Percentiles rank a stretch among this genome's conserved stretches.
Evolutionary conservation across 2,888 invertebrate species (phyloP).

Genomic region (Chymomyza amoena): DNA sequence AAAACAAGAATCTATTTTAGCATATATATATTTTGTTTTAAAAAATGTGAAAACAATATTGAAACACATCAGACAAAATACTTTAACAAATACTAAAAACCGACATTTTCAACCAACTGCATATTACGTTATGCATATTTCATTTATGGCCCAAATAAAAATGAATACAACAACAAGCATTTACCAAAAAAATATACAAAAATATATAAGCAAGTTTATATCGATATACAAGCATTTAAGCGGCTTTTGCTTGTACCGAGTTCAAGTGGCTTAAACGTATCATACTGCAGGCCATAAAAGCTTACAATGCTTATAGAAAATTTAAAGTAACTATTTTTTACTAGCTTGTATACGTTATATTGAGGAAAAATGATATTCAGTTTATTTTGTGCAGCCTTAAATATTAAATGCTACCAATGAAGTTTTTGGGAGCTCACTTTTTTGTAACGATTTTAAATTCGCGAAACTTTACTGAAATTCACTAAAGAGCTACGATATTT

Average conservation of each 20-base stretch:
- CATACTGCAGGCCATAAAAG: neutral
- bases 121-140: constrained; percentile 56
- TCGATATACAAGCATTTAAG: neutral
- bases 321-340: too few species aligned
- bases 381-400: too few species aligned
- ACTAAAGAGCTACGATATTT: too few species aligned
- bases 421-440: too few species aligned
- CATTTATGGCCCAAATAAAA: constrained; percentile 37
- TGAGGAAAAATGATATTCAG: too few species aligned
- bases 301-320: too few species aligned
- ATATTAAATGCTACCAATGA: too few species aligned
- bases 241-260: neutral
- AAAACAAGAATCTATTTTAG: neutral
- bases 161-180: constrained; percentile 11
- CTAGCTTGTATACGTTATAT: too few species aligned
- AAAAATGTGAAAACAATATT: constrained; percentile 25
- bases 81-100: constrained; percentile 51
- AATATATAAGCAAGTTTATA: neutral
- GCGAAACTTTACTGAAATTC: too few species aligned
- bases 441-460: too few species aligned
- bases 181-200: neutral
- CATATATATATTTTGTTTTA: constrained; percentile 40
- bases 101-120: constrained; percentile 45
- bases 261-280: neutral
- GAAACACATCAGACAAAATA: constrained; percentile 37